phyloP scores from a whole-genome alignment of 2,113 vertebrate genomes.

The Cavia porcellus region DNA sequence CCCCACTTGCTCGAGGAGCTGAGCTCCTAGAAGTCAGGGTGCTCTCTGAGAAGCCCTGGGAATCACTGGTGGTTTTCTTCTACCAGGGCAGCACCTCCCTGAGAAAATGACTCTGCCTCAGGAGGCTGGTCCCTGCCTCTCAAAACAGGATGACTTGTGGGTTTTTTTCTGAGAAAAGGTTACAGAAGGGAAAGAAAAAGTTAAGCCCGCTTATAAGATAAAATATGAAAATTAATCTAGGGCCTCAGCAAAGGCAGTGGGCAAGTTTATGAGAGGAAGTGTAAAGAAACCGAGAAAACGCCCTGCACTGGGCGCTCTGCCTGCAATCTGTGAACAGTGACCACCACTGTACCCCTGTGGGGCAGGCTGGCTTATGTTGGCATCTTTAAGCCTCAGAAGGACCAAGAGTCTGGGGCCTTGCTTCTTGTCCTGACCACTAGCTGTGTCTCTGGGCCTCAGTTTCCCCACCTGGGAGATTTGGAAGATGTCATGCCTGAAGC shows the following conservation, averaged over 20 bases:
- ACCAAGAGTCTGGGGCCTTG: neutral
- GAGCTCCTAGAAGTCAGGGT: neutral
- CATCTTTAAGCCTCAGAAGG: neutral
- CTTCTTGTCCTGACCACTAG: neutral
- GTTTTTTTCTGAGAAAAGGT: conserved; percentile 24
- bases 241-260: conserved; percentile 27
- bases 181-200: neutral
- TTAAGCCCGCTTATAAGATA: conserved; percentile 10
- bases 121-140: neutral
- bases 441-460: neutral
- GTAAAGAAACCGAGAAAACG: neutral
- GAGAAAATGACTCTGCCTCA: neutral
- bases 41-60: neutral
- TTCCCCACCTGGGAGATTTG: neutral
- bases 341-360: neutral
- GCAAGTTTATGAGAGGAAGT: neutral
- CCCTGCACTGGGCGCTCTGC: neutral
- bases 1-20: neutral
- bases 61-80: neutral
- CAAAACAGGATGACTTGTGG: conserved; percentile 55
- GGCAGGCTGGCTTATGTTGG: neutral
- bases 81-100: neutral
- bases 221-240: conserved; percentile 56
- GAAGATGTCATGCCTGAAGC: neutral
- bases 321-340: neutral